Evolutionary conservation across 2,797 vertebrate species (phyloP).

Genomic region (Sebastes vulpes): DNA sequence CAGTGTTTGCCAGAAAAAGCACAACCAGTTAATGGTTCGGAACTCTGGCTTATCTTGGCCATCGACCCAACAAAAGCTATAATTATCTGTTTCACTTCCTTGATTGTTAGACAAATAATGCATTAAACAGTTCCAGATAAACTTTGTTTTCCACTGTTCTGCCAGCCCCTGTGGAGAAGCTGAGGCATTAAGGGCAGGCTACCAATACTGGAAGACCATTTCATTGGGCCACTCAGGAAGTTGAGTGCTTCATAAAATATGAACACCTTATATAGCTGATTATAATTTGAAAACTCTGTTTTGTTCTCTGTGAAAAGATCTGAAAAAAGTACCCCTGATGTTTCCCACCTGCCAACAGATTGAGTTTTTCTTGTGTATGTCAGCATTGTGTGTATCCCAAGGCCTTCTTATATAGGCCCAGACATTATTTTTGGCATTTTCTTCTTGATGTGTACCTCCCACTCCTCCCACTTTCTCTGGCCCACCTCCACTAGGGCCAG

Average conservation of each 20-base stretch:
- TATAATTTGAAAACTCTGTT: conserved; percentile 49
- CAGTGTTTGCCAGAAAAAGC: conserved; percentile 80
- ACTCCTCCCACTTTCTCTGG: conserved; percentile 73
- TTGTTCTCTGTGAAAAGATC: conserved; percentile 40
- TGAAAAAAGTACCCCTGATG: conserved; percentile 28
- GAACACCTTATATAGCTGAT: conserved; percentile 62
- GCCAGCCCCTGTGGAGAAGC: conserved; percentile 41
- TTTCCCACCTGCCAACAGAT: conserved; percentile 37
- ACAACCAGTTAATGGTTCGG: conserved; percentile 77
- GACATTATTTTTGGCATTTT: conserved; percentile 78
- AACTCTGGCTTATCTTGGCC: conserved; percentile 81
- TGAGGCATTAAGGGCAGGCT: conserved; percentile 38
- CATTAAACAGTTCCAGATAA: conserved; percentile 84
- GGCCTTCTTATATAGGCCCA: conserved; percentile 69
- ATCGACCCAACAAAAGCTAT: conserved; percentile 83
- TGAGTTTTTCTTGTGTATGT: conserved; percentile 66
- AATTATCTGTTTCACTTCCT: conserved; percentile 81
- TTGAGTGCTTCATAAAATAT: conserved; percentile 53
- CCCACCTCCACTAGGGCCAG: conserved; percentile 78
- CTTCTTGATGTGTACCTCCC: conserved; percentile 49
- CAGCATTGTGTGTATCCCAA: conserved; percentile 62
- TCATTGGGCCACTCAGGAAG: conserved; percentile 39
- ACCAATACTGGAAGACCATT: conserved; percentile 40
- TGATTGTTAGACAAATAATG: conserved; percentile 86
- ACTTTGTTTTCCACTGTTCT: conserved; percentile 56